Evolutionary conservation across 2,888 invertebrate genomes (phyloP).

Genomic region (Seira ritae): DNA sequence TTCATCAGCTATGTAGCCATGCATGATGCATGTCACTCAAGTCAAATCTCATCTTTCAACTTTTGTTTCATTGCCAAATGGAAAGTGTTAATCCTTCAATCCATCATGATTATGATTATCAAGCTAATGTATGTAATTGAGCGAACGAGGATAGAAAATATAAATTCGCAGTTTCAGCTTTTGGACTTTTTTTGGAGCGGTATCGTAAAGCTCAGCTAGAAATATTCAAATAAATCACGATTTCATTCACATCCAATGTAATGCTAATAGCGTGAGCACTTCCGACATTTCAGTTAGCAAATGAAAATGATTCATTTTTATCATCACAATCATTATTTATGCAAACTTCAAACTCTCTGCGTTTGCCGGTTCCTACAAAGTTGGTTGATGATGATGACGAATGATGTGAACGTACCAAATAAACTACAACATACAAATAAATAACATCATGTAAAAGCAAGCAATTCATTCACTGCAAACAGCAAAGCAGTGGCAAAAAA

Average conservation of each 20-base stretch:
- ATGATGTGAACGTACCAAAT: no score
- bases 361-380: no score
- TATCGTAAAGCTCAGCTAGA: no score
- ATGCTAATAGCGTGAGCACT: no score
- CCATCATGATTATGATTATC: neutral
- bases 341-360: neutral
- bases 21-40: no score
- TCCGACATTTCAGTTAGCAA: neutral
- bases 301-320: slow-evolving; percentile 7
- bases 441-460: neutral
- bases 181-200: no score
- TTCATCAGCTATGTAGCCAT: no score
- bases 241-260: neutral
- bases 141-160: no score
- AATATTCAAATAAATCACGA: neutral
- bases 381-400: no score
- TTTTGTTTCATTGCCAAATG: slow-evolving; percentile 14
- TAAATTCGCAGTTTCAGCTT: no score
- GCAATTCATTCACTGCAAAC: neutral
- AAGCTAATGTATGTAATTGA: no score
- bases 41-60: neutral
- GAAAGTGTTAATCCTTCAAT: slow-evolving; percentile 9
- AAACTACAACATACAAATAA: neutral
- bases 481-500: neutral
- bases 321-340: slow-evolving; percentile 9